Conservation (phyloP, 2,113 vertebrate species). For the Uria aalge region DNA sequence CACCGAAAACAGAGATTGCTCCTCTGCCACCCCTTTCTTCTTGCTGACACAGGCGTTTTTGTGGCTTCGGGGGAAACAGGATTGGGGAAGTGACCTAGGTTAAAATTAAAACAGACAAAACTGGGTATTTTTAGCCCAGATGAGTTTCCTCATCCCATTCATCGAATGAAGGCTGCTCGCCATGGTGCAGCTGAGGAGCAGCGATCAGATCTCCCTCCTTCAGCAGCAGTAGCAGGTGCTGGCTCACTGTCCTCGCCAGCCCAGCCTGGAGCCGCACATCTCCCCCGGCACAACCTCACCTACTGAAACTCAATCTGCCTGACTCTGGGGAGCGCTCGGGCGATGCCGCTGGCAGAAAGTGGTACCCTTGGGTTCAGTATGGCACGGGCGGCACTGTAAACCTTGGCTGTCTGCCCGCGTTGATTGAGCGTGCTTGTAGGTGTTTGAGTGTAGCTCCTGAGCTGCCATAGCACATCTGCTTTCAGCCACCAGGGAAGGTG, state of each 20-base stretch:
- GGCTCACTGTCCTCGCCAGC: not conserved
- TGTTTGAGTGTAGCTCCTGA: not conserved
- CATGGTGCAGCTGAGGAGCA: not conserved
- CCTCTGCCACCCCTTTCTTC: not conserved
- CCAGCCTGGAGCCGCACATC: not conserved
- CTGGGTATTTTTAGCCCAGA: constrained; percentile 23
- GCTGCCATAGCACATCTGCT: not conserved
- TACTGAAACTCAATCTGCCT: not conserved
- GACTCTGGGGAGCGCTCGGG: rapidly evolving
- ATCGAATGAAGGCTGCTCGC: not conserved
- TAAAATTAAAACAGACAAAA: constrained; percentile 19
- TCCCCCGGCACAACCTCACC: not conserved
- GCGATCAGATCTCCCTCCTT: not conserved
- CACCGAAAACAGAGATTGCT: not conserved
- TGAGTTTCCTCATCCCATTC: not conserved
- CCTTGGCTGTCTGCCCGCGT: rapidly evolving
- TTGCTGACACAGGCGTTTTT: not conserved
- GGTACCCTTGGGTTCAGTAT: not conserved
- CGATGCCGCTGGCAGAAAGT: not conserved
- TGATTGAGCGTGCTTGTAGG: not conserved
- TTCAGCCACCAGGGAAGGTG: not conserved
- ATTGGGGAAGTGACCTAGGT: constrained; percentile 36
- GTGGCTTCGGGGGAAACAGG: not conserved
- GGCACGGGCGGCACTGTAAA: not conserved
- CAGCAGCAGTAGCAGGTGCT: not conserved